A percentile compares a stretch with the other conserved stretches of the same genome.
These are phyloP conservation scores for Drosophila barbarae DNA, from an alignment of 2,888 invertebrate species.

Conservation along the genomic window DNA sequence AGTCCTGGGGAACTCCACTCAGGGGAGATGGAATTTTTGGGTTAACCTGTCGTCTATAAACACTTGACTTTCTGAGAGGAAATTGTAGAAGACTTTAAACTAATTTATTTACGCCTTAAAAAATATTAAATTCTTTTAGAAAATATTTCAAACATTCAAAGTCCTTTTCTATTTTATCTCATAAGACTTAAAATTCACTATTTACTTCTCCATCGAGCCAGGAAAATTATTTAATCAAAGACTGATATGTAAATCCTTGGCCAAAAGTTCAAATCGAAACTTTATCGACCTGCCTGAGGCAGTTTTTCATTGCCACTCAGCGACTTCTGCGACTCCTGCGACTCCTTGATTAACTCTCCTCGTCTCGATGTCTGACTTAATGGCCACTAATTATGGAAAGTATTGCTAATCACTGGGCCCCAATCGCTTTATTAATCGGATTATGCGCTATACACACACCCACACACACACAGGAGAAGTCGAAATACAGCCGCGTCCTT, in stretches of 20 bases:
- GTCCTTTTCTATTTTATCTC: background rate
- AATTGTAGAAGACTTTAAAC: background rate
- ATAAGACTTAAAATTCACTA: no score
- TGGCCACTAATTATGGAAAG: constrained; percentile 68
- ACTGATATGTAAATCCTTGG: background rate
- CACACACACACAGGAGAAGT: constrained; percentile 33
- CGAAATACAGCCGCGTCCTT: constrained; percentile 40
- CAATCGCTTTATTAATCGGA: constrained; percentile 72
- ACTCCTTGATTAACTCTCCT: constrained; percentile 28
- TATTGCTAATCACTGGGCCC: constrained; percentile 67
- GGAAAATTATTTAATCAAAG: background rate
- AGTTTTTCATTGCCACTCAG: background rate
- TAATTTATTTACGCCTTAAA: no score
- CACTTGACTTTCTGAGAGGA: constrained; percentile 1
- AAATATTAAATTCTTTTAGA: no score
- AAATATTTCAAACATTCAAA: background rate
- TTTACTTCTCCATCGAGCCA: no score
- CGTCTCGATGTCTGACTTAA: constrained; percentile 50
- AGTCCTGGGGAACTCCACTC: constrained; percentile 4
- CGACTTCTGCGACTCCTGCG: background rate
- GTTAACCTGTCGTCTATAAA: constrained; percentile 17
- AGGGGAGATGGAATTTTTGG: constrained; percentile 14
- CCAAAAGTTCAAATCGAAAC: constrained; percentile 18
- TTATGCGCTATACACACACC: constrained; percentile 51
- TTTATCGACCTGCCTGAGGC: constrained; percentile 20